Percentiles rank a stretch among this genome's conserved stretches.
Conservation (phyloP, 2,888 invertebrate species). For the Microctonus brassicae region DNA sequence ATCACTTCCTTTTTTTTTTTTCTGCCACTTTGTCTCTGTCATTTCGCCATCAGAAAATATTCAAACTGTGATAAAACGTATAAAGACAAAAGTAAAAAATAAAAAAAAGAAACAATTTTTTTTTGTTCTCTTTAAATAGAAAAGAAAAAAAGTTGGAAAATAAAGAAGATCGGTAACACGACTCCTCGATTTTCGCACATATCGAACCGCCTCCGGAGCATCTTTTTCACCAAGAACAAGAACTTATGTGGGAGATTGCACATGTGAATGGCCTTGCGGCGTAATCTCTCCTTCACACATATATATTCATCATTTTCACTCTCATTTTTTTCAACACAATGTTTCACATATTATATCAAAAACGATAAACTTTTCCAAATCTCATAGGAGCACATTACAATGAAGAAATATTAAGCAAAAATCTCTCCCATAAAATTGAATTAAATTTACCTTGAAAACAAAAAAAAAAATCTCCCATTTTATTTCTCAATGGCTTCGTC, state of each 20-base stretch:
- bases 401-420: not conserved
- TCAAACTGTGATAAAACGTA: not conserved
- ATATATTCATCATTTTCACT: not conserved
- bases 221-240: slow-evolving; percentile 43
- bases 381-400: not conserved
- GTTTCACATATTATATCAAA: not conserved
- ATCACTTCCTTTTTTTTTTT: not conserved
- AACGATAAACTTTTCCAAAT: not conserved
- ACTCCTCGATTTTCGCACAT: slow-evolving; percentile 32
- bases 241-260: slow-evolving; percentile 54
- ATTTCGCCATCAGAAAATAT: not conserved
- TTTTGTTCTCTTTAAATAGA: not conserved
- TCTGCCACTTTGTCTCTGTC: not conserved
- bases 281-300: slow-evolving; percentile 29
- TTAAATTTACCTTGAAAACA: not conserved
- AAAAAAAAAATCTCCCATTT: not conserved
- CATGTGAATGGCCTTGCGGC: slow-evolving; percentile 37
- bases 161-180: slow-evolving; percentile 30
- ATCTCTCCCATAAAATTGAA: not conserved
- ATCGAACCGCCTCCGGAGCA: not conserved
- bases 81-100: not conserved
- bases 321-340: not conserved
- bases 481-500: not conserved
- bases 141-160: slow-evolving; percentile 21
- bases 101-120: slow-evolving; percentile 6